Percentiles rank a stretch among this genome's conserved stretches.
Evolutionary conservation across 2,113 vertebrate genomes (phyloP).

Genomic region (Falco punctatus): DNA sequence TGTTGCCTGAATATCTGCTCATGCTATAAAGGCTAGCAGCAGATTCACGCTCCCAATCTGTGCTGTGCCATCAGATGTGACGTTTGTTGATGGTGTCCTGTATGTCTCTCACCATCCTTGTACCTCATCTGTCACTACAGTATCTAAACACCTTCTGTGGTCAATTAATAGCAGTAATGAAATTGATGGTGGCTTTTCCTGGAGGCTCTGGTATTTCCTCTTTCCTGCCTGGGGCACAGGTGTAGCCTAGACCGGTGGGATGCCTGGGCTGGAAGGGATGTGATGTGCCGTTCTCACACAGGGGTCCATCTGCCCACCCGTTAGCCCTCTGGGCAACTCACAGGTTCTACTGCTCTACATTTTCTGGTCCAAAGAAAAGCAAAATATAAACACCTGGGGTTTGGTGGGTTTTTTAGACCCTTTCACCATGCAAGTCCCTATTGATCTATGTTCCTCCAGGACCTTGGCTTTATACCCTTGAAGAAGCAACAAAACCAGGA

Average conservation of each 20-base stretch:
- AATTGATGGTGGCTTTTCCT: background rate
- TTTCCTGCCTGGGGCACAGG: background rate
- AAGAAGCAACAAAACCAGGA: background rate
- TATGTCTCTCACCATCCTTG: background rate
- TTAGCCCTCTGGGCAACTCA: background rate
- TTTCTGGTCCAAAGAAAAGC: background rate
- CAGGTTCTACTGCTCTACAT: background rate
- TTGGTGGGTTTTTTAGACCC: background rate
- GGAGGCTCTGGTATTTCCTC: background rate
- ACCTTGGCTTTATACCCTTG: background rate
- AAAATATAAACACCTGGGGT: background rate
- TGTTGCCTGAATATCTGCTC: background rate
- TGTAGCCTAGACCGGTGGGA: background rate
- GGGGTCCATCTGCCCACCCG: background rate
- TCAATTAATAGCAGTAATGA: background rate
- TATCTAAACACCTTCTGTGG: background rate
- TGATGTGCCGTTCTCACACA: background rate
- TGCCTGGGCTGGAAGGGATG: background rate
- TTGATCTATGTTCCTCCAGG: background rate
- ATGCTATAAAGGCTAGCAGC: background rate
- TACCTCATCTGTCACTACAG: background rate
- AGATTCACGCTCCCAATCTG: background rate
- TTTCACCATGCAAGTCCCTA: background rate
- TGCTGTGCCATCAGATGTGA: background rate
- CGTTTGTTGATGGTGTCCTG: background rate